These are phyloP conservation scores for Pachyrhynchus sulphureomaculatus DNA, from an alignment of 1,140 invertebrate genomes.

Conservation along the genomic window DNA sequence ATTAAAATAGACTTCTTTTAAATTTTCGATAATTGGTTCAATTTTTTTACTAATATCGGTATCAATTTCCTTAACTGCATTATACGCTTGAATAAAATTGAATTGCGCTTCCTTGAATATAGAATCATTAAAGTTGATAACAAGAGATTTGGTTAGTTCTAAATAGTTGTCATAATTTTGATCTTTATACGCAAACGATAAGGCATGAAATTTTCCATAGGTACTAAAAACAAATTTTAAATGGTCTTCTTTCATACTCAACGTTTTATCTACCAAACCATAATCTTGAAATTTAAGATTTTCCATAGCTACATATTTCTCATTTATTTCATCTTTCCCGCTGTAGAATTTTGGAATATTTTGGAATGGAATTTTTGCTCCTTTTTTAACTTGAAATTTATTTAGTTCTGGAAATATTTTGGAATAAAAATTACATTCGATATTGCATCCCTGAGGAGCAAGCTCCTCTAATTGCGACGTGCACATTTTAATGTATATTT, in stretches of 20 bases:
- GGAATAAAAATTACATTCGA: constrained; percentile 1
- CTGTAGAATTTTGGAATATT: constrained; percentile 49
- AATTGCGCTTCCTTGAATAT: too few species aligned
- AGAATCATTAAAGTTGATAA: constrained; percentile 39
- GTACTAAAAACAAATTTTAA: constrained; percentile 19
- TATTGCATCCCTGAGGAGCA: not conserved
- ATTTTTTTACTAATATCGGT: constrained; percentile 21
- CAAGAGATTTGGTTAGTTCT: not conserved
- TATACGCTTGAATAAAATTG: constrained; percentile 2
- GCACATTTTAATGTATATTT: constrained; percentile 4
- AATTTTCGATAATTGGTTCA: constrained; percentile 7
- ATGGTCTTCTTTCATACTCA: constrained; percentile 14
- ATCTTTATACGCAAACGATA: constrained; percentile 53
- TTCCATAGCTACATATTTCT: constrained; percentile 53
- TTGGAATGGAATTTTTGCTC: constrained; percentile 30
- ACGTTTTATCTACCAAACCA: constrained; percentile 11
- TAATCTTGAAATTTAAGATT: constrained; percentile 23
- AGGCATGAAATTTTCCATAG: constrained; percentile 33
- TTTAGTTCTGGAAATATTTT: not conserved
- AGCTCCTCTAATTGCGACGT: not conserved
- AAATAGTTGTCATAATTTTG: constrained; percentile 40
- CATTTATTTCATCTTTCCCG: constrained; percentile 41
- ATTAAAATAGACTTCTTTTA: not conserved
- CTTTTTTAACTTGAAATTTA: constrained; percentile 4
- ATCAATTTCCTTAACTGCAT: constrained; percentile 5